Evolutionary conservation across 2,113 vertebrate genomes (phyloP).

Genomic region (Cichladusa arquata): DNA sequence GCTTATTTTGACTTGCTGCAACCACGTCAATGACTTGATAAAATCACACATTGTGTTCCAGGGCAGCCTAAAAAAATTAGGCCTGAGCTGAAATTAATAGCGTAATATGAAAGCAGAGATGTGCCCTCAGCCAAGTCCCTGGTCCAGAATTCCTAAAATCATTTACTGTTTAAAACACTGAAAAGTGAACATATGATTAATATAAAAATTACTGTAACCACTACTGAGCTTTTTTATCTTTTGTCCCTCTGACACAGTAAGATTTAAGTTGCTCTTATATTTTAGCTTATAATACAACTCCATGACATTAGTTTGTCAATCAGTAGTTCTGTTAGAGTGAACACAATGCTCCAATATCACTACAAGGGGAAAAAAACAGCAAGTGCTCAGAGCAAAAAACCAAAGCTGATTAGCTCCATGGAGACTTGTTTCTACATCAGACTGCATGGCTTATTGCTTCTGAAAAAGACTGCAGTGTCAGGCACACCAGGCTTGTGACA

Average conservation of each 20-base stretch:
- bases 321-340: slow-evolving; percentile 30
- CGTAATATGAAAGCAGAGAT: not conserved
- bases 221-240: not conserved
- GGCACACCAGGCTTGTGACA: not conserved
- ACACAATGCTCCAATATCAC: not conserved
- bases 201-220: not conserved
- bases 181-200: not conserved
- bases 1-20: not conserved
- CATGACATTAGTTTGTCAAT: slow-evolving; percentile 13
- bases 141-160: not conserved
- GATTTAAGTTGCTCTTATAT: not conserved
- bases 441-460: slow-evolving; percentile 32
- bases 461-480: slow-evolving; percentile 12
- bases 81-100: not conserved
- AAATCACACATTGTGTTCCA: not conserved
- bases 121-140: not conserved
- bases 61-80: not conserved
- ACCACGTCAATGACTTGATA: not conserved
- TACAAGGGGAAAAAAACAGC: not conserved
- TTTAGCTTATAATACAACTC: not conserved
- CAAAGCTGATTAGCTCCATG: slow-evolving; percentile 60
- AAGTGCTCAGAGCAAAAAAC: not conserved
- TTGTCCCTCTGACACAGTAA: not conserved
- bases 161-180: not conserved
- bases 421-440: slow-evolving; percentile 55